Percentiles rank a stretch among this genome's conserved stretches.
Conservation (phyloP, 2,888 invertebrate species). For the Cephonodes hylas region DNA sequence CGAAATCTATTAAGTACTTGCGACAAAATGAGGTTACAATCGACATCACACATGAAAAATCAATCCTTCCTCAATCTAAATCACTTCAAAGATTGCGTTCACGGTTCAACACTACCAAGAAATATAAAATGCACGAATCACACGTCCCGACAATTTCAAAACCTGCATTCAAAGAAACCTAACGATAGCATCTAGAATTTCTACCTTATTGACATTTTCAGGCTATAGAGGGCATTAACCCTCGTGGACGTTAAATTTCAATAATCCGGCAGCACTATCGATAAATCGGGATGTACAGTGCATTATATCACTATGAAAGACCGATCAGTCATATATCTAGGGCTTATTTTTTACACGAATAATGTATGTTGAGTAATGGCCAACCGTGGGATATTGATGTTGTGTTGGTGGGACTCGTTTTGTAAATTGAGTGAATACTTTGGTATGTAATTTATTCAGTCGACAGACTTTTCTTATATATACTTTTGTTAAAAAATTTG, state of each 20-base stretch:
- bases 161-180: background rate
- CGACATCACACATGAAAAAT: too few species aligned
- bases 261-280: background rate
- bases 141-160: too few species aligned
- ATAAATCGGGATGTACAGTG: background rate
- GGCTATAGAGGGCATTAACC: background rate
- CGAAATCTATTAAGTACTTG: too few species aligned
- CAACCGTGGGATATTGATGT: background rate
- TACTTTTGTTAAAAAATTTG: too few species aligned
- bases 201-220: background rate
- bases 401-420: background rate
- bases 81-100: too few species aligned
- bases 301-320: background rate
- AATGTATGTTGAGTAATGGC: background rate
- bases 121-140: too few species aligned
- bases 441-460: background rate
- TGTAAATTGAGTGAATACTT: background rate
- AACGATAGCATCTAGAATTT: background rate
- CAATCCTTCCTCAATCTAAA: too few species aligned
- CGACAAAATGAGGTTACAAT: too few species aligned
- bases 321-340: background rate
- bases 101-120: too few species aligned
- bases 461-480: too few species aligned
- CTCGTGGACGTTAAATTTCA: background rate
- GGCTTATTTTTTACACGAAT: conserved; percentile 3